phyloP scores from a whole-genome alignment of 2,113 vertebrate species.

The Cettia cetti region DNA sequence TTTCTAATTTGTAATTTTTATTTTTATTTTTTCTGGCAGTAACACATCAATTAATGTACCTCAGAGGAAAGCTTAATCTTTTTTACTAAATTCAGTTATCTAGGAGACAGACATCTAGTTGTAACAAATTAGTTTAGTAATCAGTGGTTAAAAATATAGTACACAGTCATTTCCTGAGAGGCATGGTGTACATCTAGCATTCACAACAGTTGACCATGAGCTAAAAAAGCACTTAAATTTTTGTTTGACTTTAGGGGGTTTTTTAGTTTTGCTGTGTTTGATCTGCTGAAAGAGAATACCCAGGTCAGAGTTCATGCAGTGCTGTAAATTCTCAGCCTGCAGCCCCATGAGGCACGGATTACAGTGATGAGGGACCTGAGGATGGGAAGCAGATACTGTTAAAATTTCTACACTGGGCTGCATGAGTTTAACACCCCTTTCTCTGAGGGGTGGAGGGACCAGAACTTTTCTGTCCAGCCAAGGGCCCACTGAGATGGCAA shows the following conservation, averaged over 20 bases:
- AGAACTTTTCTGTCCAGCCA: neutral
- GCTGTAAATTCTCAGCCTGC: neutral
- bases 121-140: neutral
- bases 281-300: neutral
- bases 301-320: neutral
- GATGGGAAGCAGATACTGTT: neutral
- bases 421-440: neutral
- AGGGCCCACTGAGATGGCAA: neutral
- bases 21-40: neutral
- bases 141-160: neutral
- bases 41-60: neutral
- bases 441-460: neutral
- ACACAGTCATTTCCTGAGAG: neutral
- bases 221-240: neutral
- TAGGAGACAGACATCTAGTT: neutral
- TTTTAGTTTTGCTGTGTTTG: neutral
- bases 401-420: neutral
- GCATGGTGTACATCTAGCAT: neutral
- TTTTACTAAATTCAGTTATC: neutral
- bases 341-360: fast-evolving
- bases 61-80: neutral
- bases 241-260: fast-evolving
- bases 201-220: neutral
- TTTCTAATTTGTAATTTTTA: neutral
- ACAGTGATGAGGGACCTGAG: neutral